Evolutionary conservation across 2,113 vertebrate genomes (phyloP), one percentile per base, ranked within the genome.

Genomic region (Sprattus sprattus): DNA sequence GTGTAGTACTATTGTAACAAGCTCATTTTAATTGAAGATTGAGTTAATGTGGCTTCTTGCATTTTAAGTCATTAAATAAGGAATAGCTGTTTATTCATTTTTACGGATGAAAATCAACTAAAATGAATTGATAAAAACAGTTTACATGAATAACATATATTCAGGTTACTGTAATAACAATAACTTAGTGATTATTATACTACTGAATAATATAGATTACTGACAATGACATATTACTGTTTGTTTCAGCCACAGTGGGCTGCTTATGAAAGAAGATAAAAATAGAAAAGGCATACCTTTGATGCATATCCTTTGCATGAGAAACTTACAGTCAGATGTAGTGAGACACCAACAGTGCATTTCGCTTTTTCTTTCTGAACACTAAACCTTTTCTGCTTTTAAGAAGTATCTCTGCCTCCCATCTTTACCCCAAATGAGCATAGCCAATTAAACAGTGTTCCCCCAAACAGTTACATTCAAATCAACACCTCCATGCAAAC

Each of bases 261-360:
- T 86, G 22, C 87, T 85, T 22, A 82, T 86, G 25, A 71, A 25
- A 75, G 47, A 1, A 5, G 54, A 9, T 45, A 83, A 83, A 18
- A 46, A 32, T n/a, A 82, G 45, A 54, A 7, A 71, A 22, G 47
- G 22, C 52, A 22, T 91, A 94, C 94, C 94, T 96, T 93, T 95
- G 94, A 88, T 7, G 86, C 83, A 87, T 85, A 52, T 93, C 88
- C 88, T 88, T 90, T 89, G 64, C 64, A 71, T 25, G 32, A 71
- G 15, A 13, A 28, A 7, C 15, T 71, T 71, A 71, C 64, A 28
- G 64, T 71, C 64, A 71, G 64, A 71, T 25, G 25, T 71, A 71
- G 25, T 28, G 11, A 32, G 64, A 71, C 25, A 32, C 25, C 64
- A 71, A 13, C 6, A 13, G 32, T 71, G 64, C 25, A 71, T 71